Conservation (phyloP, 2,113 vertebrate species). For the Numenius arquata region DNA sequence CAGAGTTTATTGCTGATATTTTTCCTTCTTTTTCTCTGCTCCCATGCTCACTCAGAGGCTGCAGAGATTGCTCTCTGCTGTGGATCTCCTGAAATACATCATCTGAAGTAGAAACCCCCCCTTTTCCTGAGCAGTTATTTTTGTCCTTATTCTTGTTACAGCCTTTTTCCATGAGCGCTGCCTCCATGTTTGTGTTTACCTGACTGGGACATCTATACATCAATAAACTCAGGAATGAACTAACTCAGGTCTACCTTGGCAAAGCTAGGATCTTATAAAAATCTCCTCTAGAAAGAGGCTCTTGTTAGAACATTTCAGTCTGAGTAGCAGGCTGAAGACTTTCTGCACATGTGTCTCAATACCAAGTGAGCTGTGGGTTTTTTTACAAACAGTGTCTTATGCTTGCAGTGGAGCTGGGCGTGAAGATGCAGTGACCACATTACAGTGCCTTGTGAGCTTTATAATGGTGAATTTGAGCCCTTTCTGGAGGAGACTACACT, state of each 20-base stretch:
- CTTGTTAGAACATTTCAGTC: background rate
- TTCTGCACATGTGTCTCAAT: background rate
- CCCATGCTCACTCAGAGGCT: background rate
- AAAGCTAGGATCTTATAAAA: background rate
- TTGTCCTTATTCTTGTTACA: background rate
- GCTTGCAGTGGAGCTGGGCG: background rate
- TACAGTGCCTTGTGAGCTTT: background rate
- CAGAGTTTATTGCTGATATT: background rate
- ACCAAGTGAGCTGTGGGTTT: background rate
- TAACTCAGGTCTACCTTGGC: background rate
- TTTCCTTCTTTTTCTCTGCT: background rate
- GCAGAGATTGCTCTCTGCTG: background rate
- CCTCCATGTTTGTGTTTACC: background rate
- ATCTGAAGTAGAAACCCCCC: background rate
- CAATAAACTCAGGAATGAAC: background rate
- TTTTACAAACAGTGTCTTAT: background rate
- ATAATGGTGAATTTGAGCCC: background rate
- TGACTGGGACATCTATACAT: background rate
- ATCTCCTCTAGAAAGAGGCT: background rate
- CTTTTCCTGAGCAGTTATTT: background rate
- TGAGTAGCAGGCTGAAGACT: background rate
- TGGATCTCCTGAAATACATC: background rate
- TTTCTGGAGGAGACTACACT: background rate
- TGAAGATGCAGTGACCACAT: background rate
- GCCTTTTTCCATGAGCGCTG: background rate